These are phyloP conservation scores for Spodoptera frugiperda DNA, from an alignment of 1,140 invertebrate genomes.

Conservation along the genomic window DNA sequence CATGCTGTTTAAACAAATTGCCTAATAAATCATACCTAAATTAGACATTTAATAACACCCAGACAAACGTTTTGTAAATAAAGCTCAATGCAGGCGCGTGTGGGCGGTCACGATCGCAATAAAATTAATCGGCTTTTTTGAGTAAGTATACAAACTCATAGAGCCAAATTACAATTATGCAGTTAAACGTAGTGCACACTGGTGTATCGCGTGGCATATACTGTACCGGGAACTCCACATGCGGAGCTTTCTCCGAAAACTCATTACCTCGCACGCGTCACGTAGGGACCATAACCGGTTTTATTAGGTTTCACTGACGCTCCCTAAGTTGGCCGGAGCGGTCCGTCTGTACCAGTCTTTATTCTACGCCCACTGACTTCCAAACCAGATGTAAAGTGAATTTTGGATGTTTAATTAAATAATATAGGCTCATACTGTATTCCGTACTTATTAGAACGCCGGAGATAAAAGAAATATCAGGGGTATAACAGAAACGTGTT, in stretches of 20 bases:
- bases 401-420: conserved; percentile 4
- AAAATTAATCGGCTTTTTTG: conserved; percentile 28
- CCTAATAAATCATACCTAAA: conserved; percentile 17
- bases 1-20: conserved; percentile 14
- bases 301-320: conserved; percentile 78
- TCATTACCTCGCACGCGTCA: conserved; percentile 81
- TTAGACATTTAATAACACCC: conserved; percentile 31
- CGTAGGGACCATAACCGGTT: conserved; percentile 76
- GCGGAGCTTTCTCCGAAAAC: conserved; percentile 78
- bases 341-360: conserved; percentile 53
- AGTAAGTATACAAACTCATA: conserved; percentile 32
- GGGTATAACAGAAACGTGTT: neutral
- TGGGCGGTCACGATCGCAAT: conserved; percentile 14
- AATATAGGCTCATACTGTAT: neutral
- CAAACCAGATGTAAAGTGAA: conserved; percentile 32
- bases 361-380: conserved; percentile 50
- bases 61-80: conserved; percentile 15
- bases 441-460: neutral
- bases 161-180: conserved; percentile 49
- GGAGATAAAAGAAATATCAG: neutral
- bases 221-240: conserved; percentile 56
- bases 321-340: conserved; percentile 49
- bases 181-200: conserved; percentile 27
- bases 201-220: conserved; percentile 32
- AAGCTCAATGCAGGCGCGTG: conserved; percentile 5